Evolutionary conservation across 1,140 invertebrate genomes (phyloP).

Genomic region (Neuroterus valhalla): DNA sequence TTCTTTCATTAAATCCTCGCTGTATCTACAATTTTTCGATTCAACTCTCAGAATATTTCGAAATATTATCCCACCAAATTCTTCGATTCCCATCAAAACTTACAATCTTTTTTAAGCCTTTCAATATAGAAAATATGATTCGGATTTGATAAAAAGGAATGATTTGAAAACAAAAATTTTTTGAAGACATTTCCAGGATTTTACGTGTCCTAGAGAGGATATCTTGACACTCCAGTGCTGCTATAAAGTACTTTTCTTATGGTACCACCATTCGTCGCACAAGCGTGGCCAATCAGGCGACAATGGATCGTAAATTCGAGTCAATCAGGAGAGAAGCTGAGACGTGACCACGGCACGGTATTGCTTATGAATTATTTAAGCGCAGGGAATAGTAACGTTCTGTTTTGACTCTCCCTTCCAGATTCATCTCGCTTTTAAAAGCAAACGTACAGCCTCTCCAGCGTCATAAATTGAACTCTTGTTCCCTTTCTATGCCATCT

Average conservation of each 20-base stretch:
- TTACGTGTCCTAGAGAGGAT: conserved; percentile 28
- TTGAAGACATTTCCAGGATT: background rate
- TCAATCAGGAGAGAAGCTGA: conserved; percentile 69
- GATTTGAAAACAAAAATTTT: background rate
- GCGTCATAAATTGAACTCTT: background rate
- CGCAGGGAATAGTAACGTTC: conserved; percentile 49
- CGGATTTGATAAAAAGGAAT: background rate
- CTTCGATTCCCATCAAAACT: no score
- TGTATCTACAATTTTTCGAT: no score
- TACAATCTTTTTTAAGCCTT: background rate
- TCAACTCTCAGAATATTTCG: no score
- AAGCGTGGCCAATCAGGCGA: conserved; percentile 72
- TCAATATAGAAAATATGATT: background rate
- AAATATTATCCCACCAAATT: no score
- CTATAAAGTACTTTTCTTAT: conserved; percentile 69
- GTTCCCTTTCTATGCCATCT: conserved; percentile 3
- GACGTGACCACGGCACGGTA: conserved; percentile 69
- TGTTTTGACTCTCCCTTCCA: conserved; percentile 53
- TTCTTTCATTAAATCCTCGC: no score
- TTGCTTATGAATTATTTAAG: conserved; percentile 75
- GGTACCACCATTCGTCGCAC: conserved; percentile 64
- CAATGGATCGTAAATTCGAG: conserved; percentile 73
- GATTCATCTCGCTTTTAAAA: conserved; percentile 24
- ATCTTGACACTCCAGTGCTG: conserved; percentile 54
- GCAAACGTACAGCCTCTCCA: background rate